Conservation (phyloP, 1,140 invertebrate genomes). For the Brachionus asplanchnoidis region DNA sequence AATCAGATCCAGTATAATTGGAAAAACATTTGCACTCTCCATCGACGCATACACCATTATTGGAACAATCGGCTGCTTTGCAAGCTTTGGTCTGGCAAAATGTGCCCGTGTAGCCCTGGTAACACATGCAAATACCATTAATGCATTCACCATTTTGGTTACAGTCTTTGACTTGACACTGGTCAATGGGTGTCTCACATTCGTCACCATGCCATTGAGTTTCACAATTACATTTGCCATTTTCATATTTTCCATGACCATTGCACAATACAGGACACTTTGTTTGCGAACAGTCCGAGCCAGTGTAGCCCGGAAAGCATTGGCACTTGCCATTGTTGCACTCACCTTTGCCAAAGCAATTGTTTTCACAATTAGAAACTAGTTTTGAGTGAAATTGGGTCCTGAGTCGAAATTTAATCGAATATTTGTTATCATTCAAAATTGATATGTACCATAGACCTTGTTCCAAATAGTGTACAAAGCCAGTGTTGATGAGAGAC, state of each 20-base stretch:
- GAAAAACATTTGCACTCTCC: conserved; percentile 94
- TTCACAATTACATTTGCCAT: conserved; percentile 54
- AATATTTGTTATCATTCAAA: conserved; percentile 32
- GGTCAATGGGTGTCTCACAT: conserved; percentile 50
- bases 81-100: conserved; percentile 52
- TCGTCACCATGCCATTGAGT: conserved; percentile 55
- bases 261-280: conserved; percentile 67
- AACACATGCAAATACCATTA: conserved; percentile 54
- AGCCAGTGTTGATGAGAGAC: neutral
- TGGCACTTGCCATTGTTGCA: conserved; percentile 84
- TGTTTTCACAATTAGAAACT: conserved; percentile 77
- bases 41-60: conserved; percentile 88
- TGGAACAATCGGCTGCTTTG: conserved; percentile 77
- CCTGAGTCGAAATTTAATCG: conserved; percentile 2
- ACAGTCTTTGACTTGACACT: conserved; percentile 54
- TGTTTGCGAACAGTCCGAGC: conserved; percentile 83
- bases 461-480: conserved; percentile 22
- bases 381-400: neutral
- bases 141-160: conserved; percentile 55
- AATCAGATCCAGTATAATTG: conserved; percentile 88
- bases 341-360: conserved; percentile 91
- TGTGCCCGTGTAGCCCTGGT: conserved; percentile 51
- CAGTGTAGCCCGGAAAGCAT: conserved; percentile 92
- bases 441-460: conserved; percentile 34
- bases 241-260: conserved; percentile 53